Evolutionary conservation across 2,797 vertebrate genomes (phyloP).

Genomic region (Echiichthys vipera): DNA sequence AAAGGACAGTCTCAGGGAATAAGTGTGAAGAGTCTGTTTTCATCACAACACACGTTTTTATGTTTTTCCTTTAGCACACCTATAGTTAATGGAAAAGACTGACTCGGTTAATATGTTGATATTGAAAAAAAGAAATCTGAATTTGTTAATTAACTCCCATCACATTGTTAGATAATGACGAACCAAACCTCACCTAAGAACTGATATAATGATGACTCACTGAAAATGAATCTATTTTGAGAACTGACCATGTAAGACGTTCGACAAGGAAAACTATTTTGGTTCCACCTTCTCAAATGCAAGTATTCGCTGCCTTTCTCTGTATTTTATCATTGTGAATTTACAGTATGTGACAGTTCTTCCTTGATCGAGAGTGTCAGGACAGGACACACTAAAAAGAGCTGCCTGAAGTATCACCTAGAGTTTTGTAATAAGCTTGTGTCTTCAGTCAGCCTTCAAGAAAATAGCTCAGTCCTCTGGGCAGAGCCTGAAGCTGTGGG

Average conservation of each 20-base stretch:
- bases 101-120: too few relatives aligned
- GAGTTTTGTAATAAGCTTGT: background rate
- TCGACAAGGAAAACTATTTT: too few relatives aligned
- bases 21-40: too few relatives aligned
- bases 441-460: conserved; percentile 8
- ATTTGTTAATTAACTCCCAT: too few relatives aligned
- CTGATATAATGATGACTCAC: too few relatives aligned
- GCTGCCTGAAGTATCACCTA: background rate
- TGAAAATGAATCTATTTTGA: too few relatives aligned
- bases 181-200: too few relatives aligned
- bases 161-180: too few relatives aligned
- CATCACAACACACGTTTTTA: background rate
- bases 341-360: background rate
- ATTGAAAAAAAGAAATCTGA: too few relatives aligned
- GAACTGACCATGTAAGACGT: too few relatives aligned
- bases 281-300: background rate
- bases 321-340: background rate
- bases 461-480: background rate
- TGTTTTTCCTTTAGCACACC: too few relatives aligned
- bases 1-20: too few relatives aligned
- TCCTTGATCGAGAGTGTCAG: background rate
- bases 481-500: background rate
- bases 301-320: background rate
- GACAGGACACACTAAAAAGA: background rate
- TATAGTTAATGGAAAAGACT: background rate